Conservation (phyloP, 1,140 invertebrate species). For the Drosophila jambulina region DNA sequence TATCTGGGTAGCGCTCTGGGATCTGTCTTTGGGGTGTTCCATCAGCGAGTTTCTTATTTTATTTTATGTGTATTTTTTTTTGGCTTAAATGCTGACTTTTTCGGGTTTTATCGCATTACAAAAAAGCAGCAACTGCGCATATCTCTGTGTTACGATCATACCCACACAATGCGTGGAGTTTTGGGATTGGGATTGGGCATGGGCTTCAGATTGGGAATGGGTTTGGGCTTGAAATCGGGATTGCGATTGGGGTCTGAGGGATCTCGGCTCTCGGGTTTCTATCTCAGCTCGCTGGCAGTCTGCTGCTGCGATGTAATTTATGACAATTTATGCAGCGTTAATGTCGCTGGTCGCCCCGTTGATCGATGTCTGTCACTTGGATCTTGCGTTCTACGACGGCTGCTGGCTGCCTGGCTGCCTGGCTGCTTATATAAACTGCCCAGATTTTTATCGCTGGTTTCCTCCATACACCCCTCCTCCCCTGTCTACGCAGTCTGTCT, state of each 20-base stretch:
- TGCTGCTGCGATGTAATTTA: conserved; percentile 70
- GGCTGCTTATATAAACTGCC: conserved; percentile 76
- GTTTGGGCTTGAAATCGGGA: not conserved
- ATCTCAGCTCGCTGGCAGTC: conserved; percentile 29
- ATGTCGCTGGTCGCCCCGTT: conserved; percentile 76
- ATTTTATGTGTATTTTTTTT: conserved; percentile 27
- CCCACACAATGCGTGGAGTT: conserved; percentile 60
- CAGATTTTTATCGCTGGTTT: conserved; percentile 67
- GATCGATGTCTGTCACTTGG: conserved; percentile 80
- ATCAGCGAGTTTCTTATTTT: conserved; percentile 24
- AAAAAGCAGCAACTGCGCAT: conserved; percentile 51
- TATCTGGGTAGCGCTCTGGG: conserved; percentile 70
- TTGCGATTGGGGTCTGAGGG: conserved; percentile 15
- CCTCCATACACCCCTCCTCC: not conserved
- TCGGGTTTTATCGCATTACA: conserved; percentile 58
- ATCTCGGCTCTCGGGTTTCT: conserved; percentile 30
- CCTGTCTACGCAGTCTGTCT: conserved; percentile 30
- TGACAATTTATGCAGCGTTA: conserved; percentile 84
- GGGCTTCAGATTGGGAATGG: conserved; percentile 1
- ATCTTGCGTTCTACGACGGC: conserved; percentile 68
- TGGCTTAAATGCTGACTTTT: conserved; percentile 81
- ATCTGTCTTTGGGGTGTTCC: conserved; percentile 73
- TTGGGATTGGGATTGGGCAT: conserved; percentile 11
- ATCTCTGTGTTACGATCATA: conserved; percentile 57
- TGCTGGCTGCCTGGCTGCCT: conserved; percentile 64